Evolutionary conservation across 2,888 invertebrate species (phyloP).

Genomic region (Geotrupes spiniger): DNA sequence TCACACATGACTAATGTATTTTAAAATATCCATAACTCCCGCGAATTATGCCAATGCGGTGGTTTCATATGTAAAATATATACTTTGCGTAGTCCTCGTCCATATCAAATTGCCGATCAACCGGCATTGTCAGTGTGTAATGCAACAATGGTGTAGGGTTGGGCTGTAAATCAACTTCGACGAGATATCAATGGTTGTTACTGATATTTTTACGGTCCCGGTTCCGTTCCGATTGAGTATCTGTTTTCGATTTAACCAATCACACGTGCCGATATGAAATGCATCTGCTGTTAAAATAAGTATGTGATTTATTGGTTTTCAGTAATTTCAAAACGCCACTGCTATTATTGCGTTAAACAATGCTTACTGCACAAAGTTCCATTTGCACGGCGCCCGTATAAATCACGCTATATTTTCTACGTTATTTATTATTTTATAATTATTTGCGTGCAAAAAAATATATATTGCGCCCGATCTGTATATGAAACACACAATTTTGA

Average conservation of each 20-base stretch:
- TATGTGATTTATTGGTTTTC: slow-evolving; percentile 45
- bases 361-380: slow-evolving; percentile 1
- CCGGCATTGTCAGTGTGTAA: slow-evolving; percentile 33
- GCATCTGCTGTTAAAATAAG: slow-evolving; percentile 49
- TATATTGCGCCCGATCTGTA: too few species aligned
- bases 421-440: slow-evolving; percentile 1
- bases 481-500: too few species aligned
- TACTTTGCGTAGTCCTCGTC: slow-evolving; percentile 25
- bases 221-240: slow-evolving; percentile 45
- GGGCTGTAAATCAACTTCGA: slow-evolving; percentile 46
- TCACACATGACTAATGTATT: slow-evolving; percentile 40
- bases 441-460: too few species aligned
- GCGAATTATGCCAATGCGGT: slow-evolving; percentile 33
- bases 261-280: slow-evolving; percentile 46
- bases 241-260: slow-evolving; percentile 42
- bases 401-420: slow-evolving; percentile 2
- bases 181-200: slow-evolving; percentile 40
- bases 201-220: slow-evolving; percentile 46
- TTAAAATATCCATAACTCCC: slow-evolving; percentile 37
- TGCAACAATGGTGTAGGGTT: slow-evolving; percentile 44
- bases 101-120: slow-evolving; percentile 29
- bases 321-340: slow-evolving; percentile 7
- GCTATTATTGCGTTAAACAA: slow-evolving; percentile 6
- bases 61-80: slow-evolving; percentile 23
- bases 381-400: background rate